phyloP scores from a whole-genome alignment of 1,140 invertebrate species.

The Dysdera silvatica region DNA sequence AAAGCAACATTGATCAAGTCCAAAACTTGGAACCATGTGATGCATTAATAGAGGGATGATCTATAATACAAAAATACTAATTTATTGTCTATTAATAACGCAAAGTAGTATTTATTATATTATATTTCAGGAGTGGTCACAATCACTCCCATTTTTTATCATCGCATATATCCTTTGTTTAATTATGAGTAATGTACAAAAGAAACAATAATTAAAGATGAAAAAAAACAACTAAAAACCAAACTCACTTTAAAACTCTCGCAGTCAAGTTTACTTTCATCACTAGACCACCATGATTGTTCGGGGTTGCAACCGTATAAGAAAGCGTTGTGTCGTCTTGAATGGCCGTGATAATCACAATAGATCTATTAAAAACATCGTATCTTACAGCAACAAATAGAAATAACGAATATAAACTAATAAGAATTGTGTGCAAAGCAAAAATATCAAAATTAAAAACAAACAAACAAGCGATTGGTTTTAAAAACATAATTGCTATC shows the following conservation, averaged over 20 bases:
- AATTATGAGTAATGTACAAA: too few relatives aligned
- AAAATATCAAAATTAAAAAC: neutral
- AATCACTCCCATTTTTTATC: too few relatives aligned
- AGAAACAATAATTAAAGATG: too few relatives aligned
- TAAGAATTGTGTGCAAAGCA: neutral
- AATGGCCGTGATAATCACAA: conserved; percentile 85
- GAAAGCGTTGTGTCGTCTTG: conserved; percentile 78
- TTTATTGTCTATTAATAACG: too few relatives aligned
- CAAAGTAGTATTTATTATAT: too few relatives aligned
- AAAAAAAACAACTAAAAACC: neutral
- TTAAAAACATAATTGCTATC: too few relatives aligned
- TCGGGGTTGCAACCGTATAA: conserved; percentile 71
- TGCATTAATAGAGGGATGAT: conserved; percentile 58
- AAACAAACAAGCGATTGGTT: neutral
- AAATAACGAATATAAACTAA: conserved; percentile 11
- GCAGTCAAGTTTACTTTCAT: conserved; percentile 44
- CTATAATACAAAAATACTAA: conserved; percentile 36
- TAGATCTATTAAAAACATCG: conserved; percentile 55
- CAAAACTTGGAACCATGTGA: conserved; percentile 60
- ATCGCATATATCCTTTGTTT: too few relatives aligned
- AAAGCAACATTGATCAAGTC: conserved; percentile 65
- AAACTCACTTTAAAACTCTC: conserved; percentile 42
- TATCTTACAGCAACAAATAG: conserved; percentile 14
- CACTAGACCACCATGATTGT: conserved; percentile 44
- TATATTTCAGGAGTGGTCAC: too few relatives aligned